Evolutionary conservation across 2,113 vertebrate genomes (phyloP), one percentile per base, ranked within the genome.

Genomic region (Myotis brandtii): DNA sequence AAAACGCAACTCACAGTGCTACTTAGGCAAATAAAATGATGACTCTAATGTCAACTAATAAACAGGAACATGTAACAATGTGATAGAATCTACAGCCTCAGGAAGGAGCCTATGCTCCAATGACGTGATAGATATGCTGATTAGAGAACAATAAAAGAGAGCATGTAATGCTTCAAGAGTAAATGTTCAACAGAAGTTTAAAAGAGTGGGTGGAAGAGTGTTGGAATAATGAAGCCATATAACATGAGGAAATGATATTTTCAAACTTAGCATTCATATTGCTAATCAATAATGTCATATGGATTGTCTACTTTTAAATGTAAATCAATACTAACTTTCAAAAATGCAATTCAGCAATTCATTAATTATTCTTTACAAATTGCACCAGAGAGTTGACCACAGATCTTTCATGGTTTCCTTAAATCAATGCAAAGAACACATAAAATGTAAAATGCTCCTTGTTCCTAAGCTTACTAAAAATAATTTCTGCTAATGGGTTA

Each of bases 361-460:
- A 96, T 93, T 94, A 96, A 91, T 95, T 97, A 96, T 97, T 96
- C 95, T 96, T 92, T 46, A 94, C 75, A 97, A 96, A 96, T 50
- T 95, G 80, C 69, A 92, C 70, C 30, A 20, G 91, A 70, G 82
- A 93, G 52, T 89, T 97, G 93, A 92, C 70, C 94, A 84, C 91
- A 92, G 86, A 88, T 85, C 80, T 87, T 85, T 95, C 64, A 48
- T 76, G 89, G 59, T 62, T 95, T 93, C 86, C 43, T 82, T 64
- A 72, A 91, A 89, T 93, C 96, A 93, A 93, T 94, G 96, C 79
- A 95, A 86, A 95, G 86, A 70, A 92, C 43, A 69, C 4, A 37
- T 77, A 52, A 70, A 85, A 90, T 75, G 72, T 48, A 89, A 95
- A 96, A 89, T 82, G 69, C 18, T 80, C 5, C 75, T 48, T 56